These are phyloP conservation scores for Scartelaos histophorus DNA, from an alignment of 2,113 vertebrate genomes.

Conservation along the genomic window DNA sequence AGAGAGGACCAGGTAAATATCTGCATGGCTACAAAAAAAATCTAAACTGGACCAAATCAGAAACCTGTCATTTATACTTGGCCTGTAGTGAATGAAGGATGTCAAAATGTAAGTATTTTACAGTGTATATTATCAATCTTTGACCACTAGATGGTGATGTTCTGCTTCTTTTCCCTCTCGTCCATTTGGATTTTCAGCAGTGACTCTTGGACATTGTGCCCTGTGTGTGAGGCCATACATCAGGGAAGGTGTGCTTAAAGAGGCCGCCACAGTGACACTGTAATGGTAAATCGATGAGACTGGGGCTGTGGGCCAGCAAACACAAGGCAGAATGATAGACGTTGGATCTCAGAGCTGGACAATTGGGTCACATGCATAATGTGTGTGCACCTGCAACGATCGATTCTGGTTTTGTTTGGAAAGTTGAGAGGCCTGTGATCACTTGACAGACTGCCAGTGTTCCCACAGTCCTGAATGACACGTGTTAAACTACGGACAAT, in stretches of 20 bases:
- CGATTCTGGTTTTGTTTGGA: slow-evolving; percentile 57
- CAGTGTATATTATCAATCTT: neutral
- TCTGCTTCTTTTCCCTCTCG: neutral
- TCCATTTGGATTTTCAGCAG: neutral
- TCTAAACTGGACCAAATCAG: neutral
- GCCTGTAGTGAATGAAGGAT: too few species aligned
- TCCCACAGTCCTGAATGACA: slow-evolving; percentile 45
- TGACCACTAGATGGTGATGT: slow-evolving; percentile 58
- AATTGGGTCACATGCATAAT: slow-evolving; percentile 68
- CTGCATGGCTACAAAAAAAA: neutral
- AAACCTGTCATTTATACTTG: too few species aligned
- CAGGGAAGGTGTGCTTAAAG: slow-evolving; percentile 70
- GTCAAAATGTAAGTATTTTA: neutral
- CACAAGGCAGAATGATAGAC: slow-evolving; percentile 61
- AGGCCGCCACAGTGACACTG: slow-evolving; percentile 62
- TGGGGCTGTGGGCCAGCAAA: slow-evolving; percentile 53
- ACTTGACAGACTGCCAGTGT: slow-evolving; percentile 13
- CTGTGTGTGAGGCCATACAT: slow-evolving; percentile 59
- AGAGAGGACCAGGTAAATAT: slow-evolving; percentile 86
- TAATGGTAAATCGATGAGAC: slow-evolving; percentile 77
- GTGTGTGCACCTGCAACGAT: slow-evolving; percentile 40
- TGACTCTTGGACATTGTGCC: slow-evolving; percentile 30
- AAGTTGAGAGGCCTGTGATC: slow-evolving; percentile 28
- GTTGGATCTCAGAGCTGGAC: slow-evolving; percentile 53
- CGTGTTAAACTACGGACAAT: slow-evolving; percentile 45